Evolutionary conservation across 2,888 invertebrate genomes (phyloP).

Genomic region (Heteropelma amictum): DNA sequence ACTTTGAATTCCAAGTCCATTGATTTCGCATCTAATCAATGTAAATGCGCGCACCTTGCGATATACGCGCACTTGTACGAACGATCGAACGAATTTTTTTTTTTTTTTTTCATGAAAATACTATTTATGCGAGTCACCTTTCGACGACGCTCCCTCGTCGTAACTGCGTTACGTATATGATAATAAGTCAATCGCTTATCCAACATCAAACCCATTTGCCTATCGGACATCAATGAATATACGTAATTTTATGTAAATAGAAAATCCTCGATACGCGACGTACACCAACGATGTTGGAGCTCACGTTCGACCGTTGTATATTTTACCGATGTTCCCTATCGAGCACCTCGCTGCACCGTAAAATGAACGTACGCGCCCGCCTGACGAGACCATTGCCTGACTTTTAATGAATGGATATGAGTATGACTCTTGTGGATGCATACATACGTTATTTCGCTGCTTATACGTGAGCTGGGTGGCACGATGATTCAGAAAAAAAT

Average conservation of each 20-base stretch:
- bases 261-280: constrained; percentile 3
- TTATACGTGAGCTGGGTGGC: no score
- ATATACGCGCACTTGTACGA: no score
- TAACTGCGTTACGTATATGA: not conserved
- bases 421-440: not conserved
- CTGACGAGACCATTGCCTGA: constrained; percentile 27
- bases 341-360: constrained; percentile 12
- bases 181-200: constrained; percentile 10
- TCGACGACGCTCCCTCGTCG: no score
- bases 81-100: no score
- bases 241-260: constrained; percentile 53
- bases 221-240: constrained; percentile 46
- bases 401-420: constrained; percentile 13
- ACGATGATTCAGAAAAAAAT: no score
- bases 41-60: not conserved
- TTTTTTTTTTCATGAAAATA: no score
- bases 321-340: constrained; percentile 19
- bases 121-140: no score
- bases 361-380: constrained; percentile 44
- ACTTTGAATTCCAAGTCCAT: not conserved
- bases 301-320: no score
- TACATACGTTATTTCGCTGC: no score
- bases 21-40: not conserved
- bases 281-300: no score
- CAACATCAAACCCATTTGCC: constrained; percentile 35